Percentiles rank a stretch among this genome's conserved stretches.
phyloP scores from a whole-genome alignment of 2,888 invertebrate genomes.

The Netelia fuscicornis region DNA sequence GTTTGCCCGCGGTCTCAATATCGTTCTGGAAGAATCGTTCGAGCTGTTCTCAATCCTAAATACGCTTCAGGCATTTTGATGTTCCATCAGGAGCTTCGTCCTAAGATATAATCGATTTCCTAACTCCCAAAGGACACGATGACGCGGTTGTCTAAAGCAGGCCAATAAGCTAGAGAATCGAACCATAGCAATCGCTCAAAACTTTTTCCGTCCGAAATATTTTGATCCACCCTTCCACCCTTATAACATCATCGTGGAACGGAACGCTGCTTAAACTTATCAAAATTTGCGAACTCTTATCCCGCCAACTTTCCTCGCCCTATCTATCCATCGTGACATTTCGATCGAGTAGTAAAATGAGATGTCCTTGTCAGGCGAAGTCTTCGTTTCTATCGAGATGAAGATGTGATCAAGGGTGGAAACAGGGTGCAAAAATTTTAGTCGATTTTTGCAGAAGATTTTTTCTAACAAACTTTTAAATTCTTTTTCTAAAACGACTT shows the following conservation, averaged over 20 bases:
- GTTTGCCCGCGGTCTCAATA: too few relatives aligned
- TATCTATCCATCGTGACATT: conserved; percentile 59
- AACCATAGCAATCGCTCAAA: conserved; percentile 59
- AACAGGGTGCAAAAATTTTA: too few relatives aligned
- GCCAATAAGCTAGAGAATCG: conserved; percentile 32
- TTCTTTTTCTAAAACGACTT: too few relatives aligned
- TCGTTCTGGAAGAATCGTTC: too few relatives aligned
- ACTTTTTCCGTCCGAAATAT: conserved; percentile 65
- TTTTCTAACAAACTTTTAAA: too few relatives aligned
- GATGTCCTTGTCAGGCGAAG: conserved; percentile 9
- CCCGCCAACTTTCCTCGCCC: conserved; percentile 13
- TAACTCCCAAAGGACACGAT: conserved; percentile 5
- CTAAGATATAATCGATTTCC: conserved; percentile 59
- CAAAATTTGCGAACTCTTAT: conserved; percentile 44
- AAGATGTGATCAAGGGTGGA: too few relatives aligned
- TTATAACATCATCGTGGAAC: conserved; percentile 7
- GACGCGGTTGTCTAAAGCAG: conserved; percentile 63
- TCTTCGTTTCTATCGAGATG: background rate
- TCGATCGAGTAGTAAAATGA: conserved; percentile 69
- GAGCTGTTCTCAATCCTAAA: too few relatives aligned
- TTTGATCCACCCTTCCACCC: conserved; percentile 28
- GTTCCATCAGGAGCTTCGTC: too few relatives aligned
- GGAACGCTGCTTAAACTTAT: conserved; percentile 46
- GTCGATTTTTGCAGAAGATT: too few relatives aligned
- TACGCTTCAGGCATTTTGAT: too few relatives aligned